phyloP scores from a whole-genome alignment of 1,140 invertebrate species.

The Papilio glaucus region DNA sequence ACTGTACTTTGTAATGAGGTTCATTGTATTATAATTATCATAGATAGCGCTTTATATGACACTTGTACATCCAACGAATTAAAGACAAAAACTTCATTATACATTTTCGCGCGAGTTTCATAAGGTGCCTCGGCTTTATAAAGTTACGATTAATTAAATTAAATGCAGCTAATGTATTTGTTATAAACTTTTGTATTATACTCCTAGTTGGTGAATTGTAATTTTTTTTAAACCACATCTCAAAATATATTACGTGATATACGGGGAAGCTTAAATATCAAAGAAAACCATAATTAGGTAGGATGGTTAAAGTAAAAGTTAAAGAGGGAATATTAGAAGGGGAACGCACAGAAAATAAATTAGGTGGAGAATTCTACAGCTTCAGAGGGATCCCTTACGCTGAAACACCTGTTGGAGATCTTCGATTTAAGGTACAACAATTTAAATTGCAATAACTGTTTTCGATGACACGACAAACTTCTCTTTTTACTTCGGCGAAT shows the following conservation, averaged over 20 bases:
- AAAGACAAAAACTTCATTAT: too few relatives aligned
- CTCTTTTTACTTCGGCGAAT: too few relatives aligned
- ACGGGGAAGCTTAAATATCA: conserved; percentile 41
- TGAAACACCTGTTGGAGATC: conserved; percentile 84
- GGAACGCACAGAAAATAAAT: conserved; percentile 46
- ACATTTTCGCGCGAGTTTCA: too few relatives aligned
- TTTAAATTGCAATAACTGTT: not conserved
- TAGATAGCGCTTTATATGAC: too few relatives aligned
- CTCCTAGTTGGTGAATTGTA: not conserved
- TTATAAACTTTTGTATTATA: too few relatives aligned
- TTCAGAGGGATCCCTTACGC: conserved; percentile 88
- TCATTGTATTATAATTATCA: too few relatives aligned
- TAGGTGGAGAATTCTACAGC: conserved; percentile 83
- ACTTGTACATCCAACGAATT: too few relatives aligned
- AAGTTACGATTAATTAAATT: too few relatives aligned
- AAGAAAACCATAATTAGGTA: conserved; percentile 28
- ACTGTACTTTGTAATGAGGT: too few relatives aligned
- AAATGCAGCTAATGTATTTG: too few relatives aligned
- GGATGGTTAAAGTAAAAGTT: conserved; percentile 24
- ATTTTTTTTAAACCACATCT: not conserved
- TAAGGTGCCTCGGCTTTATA: too few relatives aligned
- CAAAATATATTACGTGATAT: too few relatives aligned
- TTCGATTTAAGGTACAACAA: conserved; percentile 80
- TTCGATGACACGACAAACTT: not conserved
- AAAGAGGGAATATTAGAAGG: conserved; percentile 17